Evolutionary conservation across 2,888 invertebrate genomes (phyloP), one percentile per base, ranked within the genome.

Genomic region (Rapana venosa): DNA sequence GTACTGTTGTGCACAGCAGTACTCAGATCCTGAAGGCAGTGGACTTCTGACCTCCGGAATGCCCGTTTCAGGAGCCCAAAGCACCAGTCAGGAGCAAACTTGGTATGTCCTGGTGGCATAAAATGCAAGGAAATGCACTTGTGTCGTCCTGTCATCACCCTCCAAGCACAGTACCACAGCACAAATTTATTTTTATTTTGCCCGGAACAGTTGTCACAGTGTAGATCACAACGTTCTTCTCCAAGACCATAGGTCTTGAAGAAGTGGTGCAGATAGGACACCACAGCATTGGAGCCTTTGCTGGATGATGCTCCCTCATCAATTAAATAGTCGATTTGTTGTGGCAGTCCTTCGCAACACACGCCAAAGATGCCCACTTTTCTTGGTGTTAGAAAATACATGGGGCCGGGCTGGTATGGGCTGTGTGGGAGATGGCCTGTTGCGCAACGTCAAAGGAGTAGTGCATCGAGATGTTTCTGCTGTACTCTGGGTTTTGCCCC

Each of bases 371-470:
- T 77, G 26, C 92, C 91, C 87, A 92, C 92, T 87, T 93, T 93
- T 77, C 93, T 90, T 22, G 93, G 93, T 17, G 92, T 92, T 36
- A 90, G 90, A 61, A 93, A 93, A 70, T 91, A 92, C 0, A 93
- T 85, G 26, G 92, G 93, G 35, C 93, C 93, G 26, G 93, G 93
- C 88, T 93, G 92, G 61, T 89, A 88, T 20, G 92, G 92, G 83
- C 92, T 90, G 66, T 87, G 91, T 2, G 92, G 93, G 58, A 90
- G 91, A 81, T 92, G 91, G 92, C 90, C 81, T 93, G 92, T 58
- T 93, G 93, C 15, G 92, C 92, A 91, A 90, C 92, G 74, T 93
- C 93, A 91, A 92, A 92, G 22, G 84, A 87, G 77, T 93, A 93
- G 61, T 92, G 92, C 32, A 32, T 30, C 4, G 61, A 20, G 11